Evolutionary conservation across 2,888 invertebrate species (phyloP).

Genomic region (Vannuccia rotundouncinata): DNA sequence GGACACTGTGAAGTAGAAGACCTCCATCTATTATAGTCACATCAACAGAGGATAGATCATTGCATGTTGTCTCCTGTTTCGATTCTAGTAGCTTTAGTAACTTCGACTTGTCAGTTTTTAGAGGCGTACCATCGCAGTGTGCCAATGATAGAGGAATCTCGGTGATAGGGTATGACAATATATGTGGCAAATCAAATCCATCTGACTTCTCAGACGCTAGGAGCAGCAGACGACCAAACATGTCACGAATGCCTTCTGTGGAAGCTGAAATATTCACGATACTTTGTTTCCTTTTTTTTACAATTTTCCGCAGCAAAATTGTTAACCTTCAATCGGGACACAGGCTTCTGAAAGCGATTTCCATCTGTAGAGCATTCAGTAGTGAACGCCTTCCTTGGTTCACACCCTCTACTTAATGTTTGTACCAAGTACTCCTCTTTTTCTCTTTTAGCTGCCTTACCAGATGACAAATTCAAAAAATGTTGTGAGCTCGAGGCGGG

Average conservation of each 20-base stretch:
- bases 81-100: conserved; percentile 24
- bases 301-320: neutral
- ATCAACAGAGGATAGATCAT: conserved; percentile 18
- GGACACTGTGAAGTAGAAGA: conserved; percentile 35
- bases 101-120: conserved; percentile 38
- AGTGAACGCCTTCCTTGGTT: neutral
- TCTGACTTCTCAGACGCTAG: neutral
- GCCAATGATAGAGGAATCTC: conserved; percentile 2
- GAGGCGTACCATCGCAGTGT: conserved; percentile 33
- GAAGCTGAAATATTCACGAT: neutral
- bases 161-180: conserved; percentile 30
- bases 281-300: neutral
- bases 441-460: conserved; percentile 6
- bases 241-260: neutral
- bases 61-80: neutral
- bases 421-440: neutral
- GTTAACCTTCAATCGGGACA: neutral
- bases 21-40: conserved; percentile 38
- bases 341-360: conserved; percentile 24
- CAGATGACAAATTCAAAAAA: conserved; percentile 1
- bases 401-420: conserved; percentile 6
- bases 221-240: neutral
- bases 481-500: neutral
- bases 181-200: conserved; percentile 3
- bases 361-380: conserved; percentile 4